Conservation (phyloP, 2,888 invertebrate genomes). For the Drosophila lacicola region DNA sequence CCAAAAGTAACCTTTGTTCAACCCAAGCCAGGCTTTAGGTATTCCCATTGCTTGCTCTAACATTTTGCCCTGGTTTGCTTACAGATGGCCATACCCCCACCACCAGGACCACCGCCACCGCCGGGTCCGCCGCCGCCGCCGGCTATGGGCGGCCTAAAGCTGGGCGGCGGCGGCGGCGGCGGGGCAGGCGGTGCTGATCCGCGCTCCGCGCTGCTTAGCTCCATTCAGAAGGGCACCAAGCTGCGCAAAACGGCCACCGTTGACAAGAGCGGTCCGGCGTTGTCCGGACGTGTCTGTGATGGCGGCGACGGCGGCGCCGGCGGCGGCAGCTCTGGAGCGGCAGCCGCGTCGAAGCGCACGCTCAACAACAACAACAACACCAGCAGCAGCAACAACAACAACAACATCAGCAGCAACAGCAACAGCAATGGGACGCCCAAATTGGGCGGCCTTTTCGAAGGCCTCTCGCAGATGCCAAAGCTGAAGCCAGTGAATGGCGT, state of each 20-base stretch:
- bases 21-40: background rate
- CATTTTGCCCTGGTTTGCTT: slow-evolving; percentile 21
- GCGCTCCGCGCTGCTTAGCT: slow-evolving; percentile 90
- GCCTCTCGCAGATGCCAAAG: slow-evolving; percentile 84
- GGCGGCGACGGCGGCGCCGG: slow-evolving; percentile 15
- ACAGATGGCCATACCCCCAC: slow-evolving; percentile 86
- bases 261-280: slow-evolving; percentile 93
- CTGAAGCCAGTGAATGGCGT: slow-evolving; percentile 85
- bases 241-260: slow-evolving; percentile 95
- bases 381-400: slow-evolving; percentile 52
- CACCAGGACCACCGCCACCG: slow-evolving; percentile 87
- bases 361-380: slow-evolving; percentile 61
- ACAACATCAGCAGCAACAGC: slow-evolving; percentile 32
- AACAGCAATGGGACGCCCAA: slow-evolving; percentile 83
- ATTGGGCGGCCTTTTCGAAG: slow-evolving; percentile 84
- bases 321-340: background rate
- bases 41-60: background rate
- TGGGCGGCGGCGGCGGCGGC: slow-evolving; percentile 71
- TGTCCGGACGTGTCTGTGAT: slow-evolving; percentile 87
- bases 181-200: slow-evolving; percentile 86
- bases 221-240: slow-evolving; percentile 92
- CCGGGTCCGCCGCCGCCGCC: slow-evolving; percentile 89
- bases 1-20: slow-evolving; percentile 43
- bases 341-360: slow-evolving; percentile 41
- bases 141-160: slow-evolving; percentile 83